Evolutionary conservation across 2,113 vertebrate species (phyloP).

Genomic region (Rafetus swinhoei): DNA sequence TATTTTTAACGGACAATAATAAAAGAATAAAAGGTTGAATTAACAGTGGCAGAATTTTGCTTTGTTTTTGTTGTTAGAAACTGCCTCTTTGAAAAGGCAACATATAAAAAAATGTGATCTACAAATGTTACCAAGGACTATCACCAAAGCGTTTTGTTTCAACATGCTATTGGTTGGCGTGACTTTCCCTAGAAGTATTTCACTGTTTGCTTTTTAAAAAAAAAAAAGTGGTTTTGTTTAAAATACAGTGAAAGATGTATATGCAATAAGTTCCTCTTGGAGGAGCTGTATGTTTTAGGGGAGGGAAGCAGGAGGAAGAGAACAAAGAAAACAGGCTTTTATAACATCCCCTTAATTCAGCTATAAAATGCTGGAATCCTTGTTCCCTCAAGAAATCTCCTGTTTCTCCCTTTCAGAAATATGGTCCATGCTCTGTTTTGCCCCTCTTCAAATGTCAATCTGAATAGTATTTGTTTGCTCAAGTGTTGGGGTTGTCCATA

Average conservation of each 20-base stretch:
- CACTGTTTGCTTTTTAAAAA: not conserved
- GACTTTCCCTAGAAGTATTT: constrained; percentile 21
- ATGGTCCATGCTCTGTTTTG: not conserved
- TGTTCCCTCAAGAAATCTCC: constrained; percentile 35
- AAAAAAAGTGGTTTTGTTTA: not conserved
- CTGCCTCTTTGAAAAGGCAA: constrained; percentile 10
- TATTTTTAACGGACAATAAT: not conserved
- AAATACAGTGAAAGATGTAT: not conserved
- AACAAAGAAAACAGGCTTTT: not conserved
- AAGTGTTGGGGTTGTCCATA: not conserved
- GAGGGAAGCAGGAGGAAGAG: not conserved
- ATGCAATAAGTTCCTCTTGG: not conserved
- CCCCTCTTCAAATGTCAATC: not conserved
- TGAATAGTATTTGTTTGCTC: not conserved
- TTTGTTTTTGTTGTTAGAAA: not conserved
- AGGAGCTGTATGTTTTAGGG: not conserved
- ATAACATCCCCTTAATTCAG: constrained; percentile 47
- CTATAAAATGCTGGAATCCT: not conserved
- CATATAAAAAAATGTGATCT: not conserved
- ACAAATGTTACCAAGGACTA: not conserved
- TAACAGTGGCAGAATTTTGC: not conserved
- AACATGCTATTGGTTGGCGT: constrained; percentile 10
- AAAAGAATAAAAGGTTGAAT: not conserved
- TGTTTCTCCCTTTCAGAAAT: constrained; percentile 9
- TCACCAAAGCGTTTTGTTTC: not conserved